Evolutionary conservation across 2,113 vertebrate genomes (phyloP).

Genomic region (Pogona vitticeps): DNA sequence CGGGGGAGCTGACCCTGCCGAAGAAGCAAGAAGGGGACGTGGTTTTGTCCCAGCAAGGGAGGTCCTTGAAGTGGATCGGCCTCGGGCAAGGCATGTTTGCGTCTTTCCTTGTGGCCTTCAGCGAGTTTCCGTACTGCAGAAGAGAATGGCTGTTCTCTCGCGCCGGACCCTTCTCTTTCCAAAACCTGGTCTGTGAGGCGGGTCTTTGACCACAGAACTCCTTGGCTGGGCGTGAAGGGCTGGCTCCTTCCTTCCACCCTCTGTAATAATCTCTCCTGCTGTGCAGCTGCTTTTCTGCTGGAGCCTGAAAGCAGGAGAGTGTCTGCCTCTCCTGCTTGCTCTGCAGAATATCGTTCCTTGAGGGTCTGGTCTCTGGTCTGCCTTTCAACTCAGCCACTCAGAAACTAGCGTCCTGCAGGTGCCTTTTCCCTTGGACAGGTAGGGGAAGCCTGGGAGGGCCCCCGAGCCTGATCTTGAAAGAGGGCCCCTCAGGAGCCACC

Average conservation of each 20-base stretch:
- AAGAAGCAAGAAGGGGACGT: background rate
- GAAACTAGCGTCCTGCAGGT: background rate
- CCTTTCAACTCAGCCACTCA: background rate
- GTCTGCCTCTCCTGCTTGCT: background rate
- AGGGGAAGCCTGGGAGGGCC: accelerated
- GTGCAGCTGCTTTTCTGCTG: too few relatives aligned
- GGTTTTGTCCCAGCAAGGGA: background rate
- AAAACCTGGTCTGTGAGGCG: background rate
- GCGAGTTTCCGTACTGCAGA: too few relatives aligned
- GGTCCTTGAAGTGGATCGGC: background rate
- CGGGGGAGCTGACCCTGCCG: background rate
- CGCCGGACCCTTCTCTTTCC: background rate
- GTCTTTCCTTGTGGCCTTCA: background rate
- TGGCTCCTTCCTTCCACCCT: background rate
- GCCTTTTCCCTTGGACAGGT: background rate
- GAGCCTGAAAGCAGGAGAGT: background rate
- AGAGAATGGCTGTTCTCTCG: too few relatives aligned
- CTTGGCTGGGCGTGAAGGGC: background rate
- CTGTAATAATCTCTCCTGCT: background rate
- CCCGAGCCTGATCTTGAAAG: background rate
- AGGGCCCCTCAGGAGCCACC: too few relatives aligned
- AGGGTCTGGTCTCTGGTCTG: too few relatives aligned
- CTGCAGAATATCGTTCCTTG: background rate
- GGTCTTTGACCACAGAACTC: background rate
- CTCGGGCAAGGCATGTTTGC: too few relatives aligned